These are phyloP conservation scores for Callionymus lyra DNA, from an alignment of 2,113 vertebrate species.

Conservation along the genomic window DNA sequence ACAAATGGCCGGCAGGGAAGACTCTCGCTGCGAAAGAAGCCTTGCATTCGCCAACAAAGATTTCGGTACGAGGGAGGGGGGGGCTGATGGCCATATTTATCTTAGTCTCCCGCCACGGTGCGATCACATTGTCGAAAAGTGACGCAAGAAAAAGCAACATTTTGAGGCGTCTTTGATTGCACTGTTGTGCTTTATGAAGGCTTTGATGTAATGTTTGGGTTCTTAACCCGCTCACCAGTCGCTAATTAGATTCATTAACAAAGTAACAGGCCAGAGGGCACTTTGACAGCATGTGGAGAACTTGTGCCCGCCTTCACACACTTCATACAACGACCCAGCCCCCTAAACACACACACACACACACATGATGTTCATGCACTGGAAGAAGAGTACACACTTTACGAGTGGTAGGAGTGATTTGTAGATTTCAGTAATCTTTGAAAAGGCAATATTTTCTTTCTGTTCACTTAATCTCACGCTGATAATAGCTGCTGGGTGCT, in stretches of 20 bases:
- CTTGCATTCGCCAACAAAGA: slow-evolving; percentile 3
- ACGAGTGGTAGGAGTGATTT: slow-evolving; percentile 6
- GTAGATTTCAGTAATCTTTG: slow-evolving; percentile 25
- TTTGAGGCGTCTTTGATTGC: slow-evolving; percentile 19
- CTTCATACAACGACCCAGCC: too few relatives aligned
- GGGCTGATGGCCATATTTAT: slow-evolving; percentile 5
- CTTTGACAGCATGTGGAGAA: slow-evolving; percentile 2
- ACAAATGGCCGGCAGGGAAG: not conserved
- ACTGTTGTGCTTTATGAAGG: slow-evolving; percentile 10
- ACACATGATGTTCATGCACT: not conserved
- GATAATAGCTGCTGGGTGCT: slow-evolving; percentile 37
- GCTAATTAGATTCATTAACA: slow-evolving; percentile 41
- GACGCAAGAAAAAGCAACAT: slow-evolving; percentile 44
- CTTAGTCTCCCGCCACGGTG: slow-evolving; percentile 1
- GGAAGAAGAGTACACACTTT: not conserved
- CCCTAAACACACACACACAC: not conserved
- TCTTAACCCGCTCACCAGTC: slow-evolving; percentile 16
- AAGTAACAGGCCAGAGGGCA: slow-evolving; percentile 22
- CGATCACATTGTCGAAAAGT: slow-evolving; percentile 16
- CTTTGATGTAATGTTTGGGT: slow-evolving; percentile 35
- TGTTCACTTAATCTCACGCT: slow-evolving; percentile 40
- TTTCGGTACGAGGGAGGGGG: slow-evolving; percentile 7
- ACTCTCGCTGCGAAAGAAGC: slow-evolving; percentile 2
- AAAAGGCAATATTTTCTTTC: slow-evolving; percentile 36
- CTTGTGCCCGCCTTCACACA: slow-evolving; percentile 1